Base-by-base conservation (phyloP, 1,140 invertebrate species). In the Kradibia gibbosae region DNA sequence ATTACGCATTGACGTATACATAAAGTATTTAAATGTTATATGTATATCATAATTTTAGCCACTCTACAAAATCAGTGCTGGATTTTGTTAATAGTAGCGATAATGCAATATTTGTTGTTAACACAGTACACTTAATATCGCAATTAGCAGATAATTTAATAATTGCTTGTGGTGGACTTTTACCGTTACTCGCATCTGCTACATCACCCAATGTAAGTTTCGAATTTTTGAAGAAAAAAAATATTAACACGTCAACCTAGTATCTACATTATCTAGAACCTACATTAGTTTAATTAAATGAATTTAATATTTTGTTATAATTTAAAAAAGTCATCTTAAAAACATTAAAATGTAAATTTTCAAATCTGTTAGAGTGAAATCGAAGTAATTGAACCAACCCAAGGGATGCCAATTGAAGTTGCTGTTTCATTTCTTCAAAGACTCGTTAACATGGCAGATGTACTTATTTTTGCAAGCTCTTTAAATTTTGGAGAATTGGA, bases 131-230 rank as follows among this genome's bases (percentile, higher is more conserved):
- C 92, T 93, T 99, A 86, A 99, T 99, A 88, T 99, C 98, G 11
- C 99, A 99, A 92, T 93, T 99, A 78, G 97, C 98, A 25, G 99
- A 99, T 91, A 99, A 99, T 92, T 93, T 99, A 71, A 99, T 99
- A 85, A 99, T 99, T 84, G 98, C 99, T 71, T 99, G 98, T 90
- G 99, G 99, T 65, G 99, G 99, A 53, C 92, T 99, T 25, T 92
- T 99, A 82, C 99, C 99, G 11, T 92, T 99, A 22, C 92, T 99
- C 74, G 99, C 99, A 53, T 98, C 98, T 74, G 99, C 99, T 28
- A 99, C 99, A 4, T 99, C 98, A 17, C 98, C 98, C 70, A 99
- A 98, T 93, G 98, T 99, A 93, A 95, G 95, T 93, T 50, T 57
- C 1, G 57, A 10, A 73, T 5, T 20, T 48, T 17, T 48, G 31